Conservation (phyloP, 2,888 invertebrate genomes). For the Mechanitis mazaeus region DNA sequence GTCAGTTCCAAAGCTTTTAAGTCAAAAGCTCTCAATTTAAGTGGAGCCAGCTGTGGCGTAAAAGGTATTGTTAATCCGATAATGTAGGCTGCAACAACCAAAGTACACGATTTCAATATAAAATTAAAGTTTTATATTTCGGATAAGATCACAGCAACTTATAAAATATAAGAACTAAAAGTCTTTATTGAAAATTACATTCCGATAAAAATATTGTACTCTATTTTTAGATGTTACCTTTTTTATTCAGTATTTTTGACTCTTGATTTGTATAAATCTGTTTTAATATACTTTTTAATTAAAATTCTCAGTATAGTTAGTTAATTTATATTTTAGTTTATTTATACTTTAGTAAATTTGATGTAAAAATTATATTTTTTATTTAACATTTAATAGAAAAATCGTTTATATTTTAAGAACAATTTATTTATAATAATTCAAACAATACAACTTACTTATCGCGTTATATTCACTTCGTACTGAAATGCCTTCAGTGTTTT, state of each 20-base stretch:
- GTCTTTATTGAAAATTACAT: background rate
- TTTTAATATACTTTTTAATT: too few species aligned
- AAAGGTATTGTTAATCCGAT: conserved; percentile 54
- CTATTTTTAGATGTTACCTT: too few species aligned
- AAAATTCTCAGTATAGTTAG: too few species aligned
- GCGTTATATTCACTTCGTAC: background rate
- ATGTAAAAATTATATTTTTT: too few species aligned
- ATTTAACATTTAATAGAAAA: too few species aligned
- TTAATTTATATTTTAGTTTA: too few species aligned
- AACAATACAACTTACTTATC: background rate
- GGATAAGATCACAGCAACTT: conserved; percentile 14
- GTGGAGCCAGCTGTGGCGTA: conserved; percentile 50
- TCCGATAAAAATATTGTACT: too few species aligned
- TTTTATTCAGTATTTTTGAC: too few species aligned
- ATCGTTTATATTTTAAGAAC: too few species aligned
- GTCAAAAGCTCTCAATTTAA: conserved; percentile 39
- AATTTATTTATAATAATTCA: too few species aligned
- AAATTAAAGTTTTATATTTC: conserved; percentile 14
- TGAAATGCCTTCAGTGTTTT: background rate
- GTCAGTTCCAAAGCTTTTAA: conserved; percentile 28
- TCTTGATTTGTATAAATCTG: too few species aligned
- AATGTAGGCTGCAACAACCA: conserved; percentile 45
- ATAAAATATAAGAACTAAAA: conserved; percentile 13
- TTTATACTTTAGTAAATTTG: too few species aligned
- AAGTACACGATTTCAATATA: conserved; percentile 30